phyloP scores from a whole-genome alignment of 2,797 vertebrate species.

The Lagocephalus sceleratus region DNA sequence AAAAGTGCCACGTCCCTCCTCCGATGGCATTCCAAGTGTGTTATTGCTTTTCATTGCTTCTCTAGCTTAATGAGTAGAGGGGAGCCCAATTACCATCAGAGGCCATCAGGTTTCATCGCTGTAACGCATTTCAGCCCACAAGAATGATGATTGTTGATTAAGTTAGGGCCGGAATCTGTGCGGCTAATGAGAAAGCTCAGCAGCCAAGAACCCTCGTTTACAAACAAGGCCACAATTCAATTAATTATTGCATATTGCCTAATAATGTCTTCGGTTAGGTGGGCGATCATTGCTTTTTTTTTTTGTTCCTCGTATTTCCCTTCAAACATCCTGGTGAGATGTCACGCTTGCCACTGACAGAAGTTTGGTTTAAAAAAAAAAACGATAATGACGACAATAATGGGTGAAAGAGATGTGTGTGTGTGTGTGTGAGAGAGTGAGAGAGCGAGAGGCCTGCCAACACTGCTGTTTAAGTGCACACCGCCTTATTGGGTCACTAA shows the following conservation, averaged over 20 bases:
- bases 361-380: slow-evolving; percentile 33
- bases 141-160: slow-evolving; percentile 78
- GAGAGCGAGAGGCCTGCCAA: slow-evolving; percentile 67
- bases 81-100: slow-evolving; percentile 64
- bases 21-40: slow-evolving; percentile 58
- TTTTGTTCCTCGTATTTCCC: slow-evolving; percentile 15
- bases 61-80: slow-evolving; percentile 67
- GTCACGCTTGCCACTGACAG: slow-evolving; percentile 21
- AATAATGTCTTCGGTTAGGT: slow-evolving; percentile 65
- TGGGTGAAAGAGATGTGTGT: slow-evolving; percentile 64
- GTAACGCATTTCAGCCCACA: slow-evolving; percentile 62
- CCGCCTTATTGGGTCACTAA: slow-evolving; percentile 78
- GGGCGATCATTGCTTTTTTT: slow-evolving; percentile 48
- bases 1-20: slow-evolving; percentile 62
- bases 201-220: slow-evolving; percentile 56
- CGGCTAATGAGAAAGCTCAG: slow-evolving; percentile 70
- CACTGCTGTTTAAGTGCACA: slow-evolving; percentile 80
- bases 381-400: slow-evolving; percentile 8
- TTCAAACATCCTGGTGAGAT: slow-evolving; percentile 30
- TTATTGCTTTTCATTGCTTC: slow-evolving; percentile 71
- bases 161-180: slow-evolving; percentile 59
- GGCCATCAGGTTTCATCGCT: slow-evolving; percentile 62
- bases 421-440: slow-evolving; percentile 73
- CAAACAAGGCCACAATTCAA: slow-evolving; percentile 65
- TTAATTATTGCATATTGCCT: slow-evolving; percentile 72